Conservation (phyloP, 2,113 vertebrate genomes). For the Gadus macrocephalus region DNA sequence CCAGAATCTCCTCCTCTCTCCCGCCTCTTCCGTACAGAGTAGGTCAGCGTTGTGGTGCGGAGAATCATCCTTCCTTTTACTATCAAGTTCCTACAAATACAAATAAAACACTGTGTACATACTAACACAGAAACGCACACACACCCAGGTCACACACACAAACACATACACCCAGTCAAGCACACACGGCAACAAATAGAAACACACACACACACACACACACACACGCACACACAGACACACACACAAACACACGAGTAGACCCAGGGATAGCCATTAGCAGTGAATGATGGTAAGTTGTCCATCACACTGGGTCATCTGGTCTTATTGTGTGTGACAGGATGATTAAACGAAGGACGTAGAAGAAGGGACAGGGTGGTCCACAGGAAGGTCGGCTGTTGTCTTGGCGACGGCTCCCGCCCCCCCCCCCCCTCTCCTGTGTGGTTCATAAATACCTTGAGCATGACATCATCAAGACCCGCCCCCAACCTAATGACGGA, state of each 20-base stretch:
- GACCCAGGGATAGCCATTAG: conserved; percentile 55
- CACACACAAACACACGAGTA: background rate
- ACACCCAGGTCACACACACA: too few relatives aligned
- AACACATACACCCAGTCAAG: too few relatives aligned
- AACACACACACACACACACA: conserved; percentile 8
- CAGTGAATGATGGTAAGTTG: conserved; percentile 42
- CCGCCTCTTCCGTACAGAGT: conserved; percentile 32
- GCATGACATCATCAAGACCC: too few relatives aligned
- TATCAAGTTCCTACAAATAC: too few relatives aligned
- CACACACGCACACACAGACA: too few relatives aligned
- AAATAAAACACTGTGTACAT: too few relatives aligned
- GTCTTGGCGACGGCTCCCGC: conserved; percentile 8
- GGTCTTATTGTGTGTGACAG: conserved; percentile 47
- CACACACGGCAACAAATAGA: background rate
- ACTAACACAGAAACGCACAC: too few relatives aligned
- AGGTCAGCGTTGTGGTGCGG: background rate
- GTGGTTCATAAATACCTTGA: too few relatives aligned
- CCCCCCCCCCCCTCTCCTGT: too few relatives aligned
- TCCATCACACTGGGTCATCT: conserved; percentile 59
- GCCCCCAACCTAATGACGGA: too few relatives aligned
- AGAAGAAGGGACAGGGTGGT: conserved; percentile 51
- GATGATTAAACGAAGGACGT: conserved; percentile 59
- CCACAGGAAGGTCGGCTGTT: conserved; percentile 35
- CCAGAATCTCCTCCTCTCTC: conserved; percentile 39
- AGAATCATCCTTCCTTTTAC: too few relatives aligned